Conservation (phyloP, 2,113 vertebrate species). For the Heterotilapia buettikoferi region DNA sequence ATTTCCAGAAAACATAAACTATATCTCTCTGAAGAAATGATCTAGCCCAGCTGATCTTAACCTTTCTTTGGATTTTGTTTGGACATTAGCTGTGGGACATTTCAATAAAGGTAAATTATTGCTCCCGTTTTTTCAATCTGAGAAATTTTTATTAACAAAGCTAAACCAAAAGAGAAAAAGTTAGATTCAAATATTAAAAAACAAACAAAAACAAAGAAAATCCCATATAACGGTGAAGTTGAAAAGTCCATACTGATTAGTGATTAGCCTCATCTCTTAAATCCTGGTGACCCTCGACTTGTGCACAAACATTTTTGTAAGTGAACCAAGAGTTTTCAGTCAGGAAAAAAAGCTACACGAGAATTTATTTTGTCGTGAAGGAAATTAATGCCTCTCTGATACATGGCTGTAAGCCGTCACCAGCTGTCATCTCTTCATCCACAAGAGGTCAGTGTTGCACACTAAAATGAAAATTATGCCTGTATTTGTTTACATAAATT, state of each 20-base stretch:
- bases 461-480: neutral
- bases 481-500: neutral
- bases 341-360: too few relatives aligned
- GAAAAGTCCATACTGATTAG: neutral
- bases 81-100: accelerated
- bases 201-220: accelerated
- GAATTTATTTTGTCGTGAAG: neutral
- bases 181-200: neutral
- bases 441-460: constrained; percentile 41
- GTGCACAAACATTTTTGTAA: neutral
- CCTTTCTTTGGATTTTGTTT: neutral
- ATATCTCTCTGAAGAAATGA: neutral
- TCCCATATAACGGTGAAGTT: neutral
- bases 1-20: neutral
- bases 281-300: neutral
- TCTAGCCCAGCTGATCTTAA: accelerated
- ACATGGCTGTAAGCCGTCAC: accelerated
- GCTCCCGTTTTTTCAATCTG: neutral
- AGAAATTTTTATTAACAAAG: neutral
- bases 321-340: accelerated
- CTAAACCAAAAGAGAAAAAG: accelerated
- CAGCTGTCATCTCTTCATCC: neutral
- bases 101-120: neutral
- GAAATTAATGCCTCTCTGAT: neutral
- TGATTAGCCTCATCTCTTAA: neutral